Percentiles rank a stretch among this genome's conserved stretches.
These are phyloP conservation scores for Gryllus bimaculatus DNA, from an alignment of 1,140 invertebrate species.

Conservation along the genomic window DNA sequence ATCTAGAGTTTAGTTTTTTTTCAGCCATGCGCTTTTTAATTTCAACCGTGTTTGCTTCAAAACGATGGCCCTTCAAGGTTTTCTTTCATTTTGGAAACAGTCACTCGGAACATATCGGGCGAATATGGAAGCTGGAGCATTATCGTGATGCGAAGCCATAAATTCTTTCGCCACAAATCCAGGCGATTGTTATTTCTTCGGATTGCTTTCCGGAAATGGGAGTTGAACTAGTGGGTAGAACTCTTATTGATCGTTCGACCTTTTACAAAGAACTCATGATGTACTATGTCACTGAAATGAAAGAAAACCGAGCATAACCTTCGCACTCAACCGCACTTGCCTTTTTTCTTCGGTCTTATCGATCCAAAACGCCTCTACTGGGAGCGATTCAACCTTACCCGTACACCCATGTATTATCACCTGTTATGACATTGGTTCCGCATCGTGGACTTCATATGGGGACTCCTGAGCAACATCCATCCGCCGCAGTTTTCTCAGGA, in stretches of 20 bases:
- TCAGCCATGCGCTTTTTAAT: too few species aligned
- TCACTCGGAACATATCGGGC: too few species aligned
- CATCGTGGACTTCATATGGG: slow-evolving; percentile 16
- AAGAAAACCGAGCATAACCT: slow-evolving; percentile 23
- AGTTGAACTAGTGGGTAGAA: slow-evolving; percentile 28
- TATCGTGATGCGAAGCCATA: slow-evolving; percentile 20
- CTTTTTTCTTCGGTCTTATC: not conserved
- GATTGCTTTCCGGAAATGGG: slow-evolving; percentile 23
- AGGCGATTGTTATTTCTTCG: slow-evolving; percentile 18
- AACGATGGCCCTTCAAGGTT: too few species aligned
- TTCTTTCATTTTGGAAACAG: too few species aligned
- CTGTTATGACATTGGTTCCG: slow-evolving; percentile 20
- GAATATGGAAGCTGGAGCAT: slow-evolving; percentile 16
- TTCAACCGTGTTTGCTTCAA: too few species aligned
- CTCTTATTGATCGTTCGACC: slow-evolving; percentile 27
- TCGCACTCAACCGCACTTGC: too few species aligned
- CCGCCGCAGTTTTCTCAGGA: slow-evolving; percentile 19
- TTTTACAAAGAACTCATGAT: slow-evolving; percentile 29
- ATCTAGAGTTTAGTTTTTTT: too few species aligned
- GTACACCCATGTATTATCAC: slow-evolving; percentile 22
- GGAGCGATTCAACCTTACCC: slow-evolving; percentile 24
- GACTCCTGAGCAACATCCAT: slow-evolving; percentile 18
- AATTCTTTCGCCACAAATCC: slow-evolving; percentile 10
- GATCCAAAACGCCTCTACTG: slow-evolving; percentile 13
- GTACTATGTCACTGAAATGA: slow-evolving; percentile 26